These are phyloP conservation scores for Aselliscus stoliczkanus DNA, from an alignment of 2,797 vertebrate genomes.

Conservation along the genomic window DNA sequence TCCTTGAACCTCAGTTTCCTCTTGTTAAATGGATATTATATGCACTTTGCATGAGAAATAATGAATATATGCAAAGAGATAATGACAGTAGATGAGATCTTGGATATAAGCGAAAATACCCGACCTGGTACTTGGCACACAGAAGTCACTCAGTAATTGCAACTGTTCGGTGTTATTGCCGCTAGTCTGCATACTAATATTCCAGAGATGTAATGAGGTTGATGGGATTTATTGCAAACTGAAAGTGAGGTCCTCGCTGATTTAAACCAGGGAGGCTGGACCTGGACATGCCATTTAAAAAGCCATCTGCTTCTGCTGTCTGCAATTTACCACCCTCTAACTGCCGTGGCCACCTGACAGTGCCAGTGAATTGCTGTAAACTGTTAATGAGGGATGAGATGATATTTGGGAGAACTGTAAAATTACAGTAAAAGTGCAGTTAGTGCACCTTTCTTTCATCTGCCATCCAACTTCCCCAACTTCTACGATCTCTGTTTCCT, in stretches of 20 bases:
- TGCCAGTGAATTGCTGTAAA: slow-evolving; percentile 41
- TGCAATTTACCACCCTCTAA: background rate
- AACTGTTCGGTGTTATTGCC: background rate
- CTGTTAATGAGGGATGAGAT: background rate
- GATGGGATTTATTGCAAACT: slow-evolving; percentile 15
- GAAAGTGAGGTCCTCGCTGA: background rate
- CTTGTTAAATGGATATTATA: background rate
- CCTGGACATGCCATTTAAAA: slow-evolving; percentile 27
- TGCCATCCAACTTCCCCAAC: background rate
- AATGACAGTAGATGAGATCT: background rate
- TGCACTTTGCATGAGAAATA: background rate
- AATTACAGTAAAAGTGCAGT: background rate
- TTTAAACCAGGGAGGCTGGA: background rate
- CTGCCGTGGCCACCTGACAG: slow-evolving; percentile 5
- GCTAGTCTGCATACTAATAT: background rate
- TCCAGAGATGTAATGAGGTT: background rate
- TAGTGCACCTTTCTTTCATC: background rate
- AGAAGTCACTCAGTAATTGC: background rate
- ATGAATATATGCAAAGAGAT: background rate
- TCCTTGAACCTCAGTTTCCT: background rate
- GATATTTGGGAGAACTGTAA: background rate
- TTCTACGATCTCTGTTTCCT: background rate
- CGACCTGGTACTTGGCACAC: no score
- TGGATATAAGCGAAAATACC: background rate
- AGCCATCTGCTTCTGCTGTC: background rate